Conservation (phyloP, 2,888 invertebrate species). For the Branchipolynoe longqiensis region DNA sequence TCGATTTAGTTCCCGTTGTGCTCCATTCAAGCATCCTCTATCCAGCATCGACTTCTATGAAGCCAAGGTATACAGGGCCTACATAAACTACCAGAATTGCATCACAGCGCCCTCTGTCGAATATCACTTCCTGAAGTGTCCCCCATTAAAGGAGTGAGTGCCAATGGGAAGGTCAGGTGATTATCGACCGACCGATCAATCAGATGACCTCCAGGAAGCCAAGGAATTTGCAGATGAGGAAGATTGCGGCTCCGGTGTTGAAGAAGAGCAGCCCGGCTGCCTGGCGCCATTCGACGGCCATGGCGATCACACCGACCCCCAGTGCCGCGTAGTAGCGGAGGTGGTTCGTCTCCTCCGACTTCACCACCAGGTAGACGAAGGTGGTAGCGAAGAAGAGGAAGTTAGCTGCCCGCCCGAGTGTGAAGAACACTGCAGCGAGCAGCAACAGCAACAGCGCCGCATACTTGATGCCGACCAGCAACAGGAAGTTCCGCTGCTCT, state of each 20-base stretch:
- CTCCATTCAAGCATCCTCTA: no score
- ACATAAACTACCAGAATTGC: no score
- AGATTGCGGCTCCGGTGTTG: conserved; percentile 51
- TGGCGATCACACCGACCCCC: conserved; percentile 34
- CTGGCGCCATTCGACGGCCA: conserved; percentile 47
- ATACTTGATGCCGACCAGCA: conserved; percentile 58
- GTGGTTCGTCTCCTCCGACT: conserved; percentile 55
- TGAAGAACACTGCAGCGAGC: conserved; percentile 40
- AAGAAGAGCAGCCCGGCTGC: conserved; percentile 37
- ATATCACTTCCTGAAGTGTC: no score
- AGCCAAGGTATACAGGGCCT: no score
- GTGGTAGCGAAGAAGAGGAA: conserved; percentile 47
- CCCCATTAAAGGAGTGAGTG: no score
- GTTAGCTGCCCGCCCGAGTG: conserved; percentile 60
- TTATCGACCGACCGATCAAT: no score
- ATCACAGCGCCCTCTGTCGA: no score
- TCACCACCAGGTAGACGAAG: conserved; percentile 42
- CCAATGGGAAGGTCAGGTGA: no score
- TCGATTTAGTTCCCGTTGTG: no score
- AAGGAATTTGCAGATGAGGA: conserved; percentile 43
- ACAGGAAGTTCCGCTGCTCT: conserved; percentile 63
- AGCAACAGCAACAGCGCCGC: conserved; percentile 46
- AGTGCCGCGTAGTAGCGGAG: conserved; percentile 43
- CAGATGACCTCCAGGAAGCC: conserved; percentile 59
- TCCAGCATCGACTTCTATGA: no score